Conservation (phyloP, 2,113 vertebrate genomes). For the Neotragus moschatus region DNA sequence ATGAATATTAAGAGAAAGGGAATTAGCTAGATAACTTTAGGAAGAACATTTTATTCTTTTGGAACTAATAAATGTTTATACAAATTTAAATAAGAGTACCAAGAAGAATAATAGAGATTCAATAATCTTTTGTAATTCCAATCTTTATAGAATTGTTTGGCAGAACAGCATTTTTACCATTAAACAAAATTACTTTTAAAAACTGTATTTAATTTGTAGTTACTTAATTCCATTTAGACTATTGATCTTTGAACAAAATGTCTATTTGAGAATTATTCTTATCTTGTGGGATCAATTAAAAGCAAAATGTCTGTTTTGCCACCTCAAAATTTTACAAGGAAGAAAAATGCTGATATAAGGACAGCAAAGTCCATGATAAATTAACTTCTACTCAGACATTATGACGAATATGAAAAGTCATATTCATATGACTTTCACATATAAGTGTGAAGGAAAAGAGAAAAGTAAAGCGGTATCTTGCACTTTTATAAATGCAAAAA, state of each 20-base stretch:
- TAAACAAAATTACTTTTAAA: constrained; percentile 48
- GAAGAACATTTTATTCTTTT: constrained; percentile 32
- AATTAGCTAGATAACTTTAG: constrained; percentile 43
- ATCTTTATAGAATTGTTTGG: not conserved
- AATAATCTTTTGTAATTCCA: constrained; percentile 46
- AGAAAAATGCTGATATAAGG: not conserved
- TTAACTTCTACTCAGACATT: not conserved
- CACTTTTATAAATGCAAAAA: not conserved
- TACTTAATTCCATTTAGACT: constrained; percentile 32
- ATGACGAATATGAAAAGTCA: not conserved
- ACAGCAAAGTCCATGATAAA: not conserved
- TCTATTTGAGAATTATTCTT: not conserved
- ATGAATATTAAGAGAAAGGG: not conserved
- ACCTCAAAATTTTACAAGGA: constrained; percentile 12
- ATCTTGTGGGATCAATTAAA: constrained; percentile 9
- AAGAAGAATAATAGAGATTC: constrained; percentile 25
- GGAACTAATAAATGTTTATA: constrained; percentile 38
- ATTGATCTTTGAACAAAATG: not conserved
- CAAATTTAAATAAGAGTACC: constrained; percentile 43
- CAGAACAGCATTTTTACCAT: constrained; percentile 24
- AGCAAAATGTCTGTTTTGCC: constrained; percentile 6
- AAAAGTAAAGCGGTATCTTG: not conserved
- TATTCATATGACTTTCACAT: too few species aligned
- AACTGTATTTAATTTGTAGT: not conserved
- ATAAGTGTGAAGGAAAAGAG: not conserved